Base-by-base conservation (phyloP, 2,113 vertebrate species). In the Erinaceus europaeus region DNA sequence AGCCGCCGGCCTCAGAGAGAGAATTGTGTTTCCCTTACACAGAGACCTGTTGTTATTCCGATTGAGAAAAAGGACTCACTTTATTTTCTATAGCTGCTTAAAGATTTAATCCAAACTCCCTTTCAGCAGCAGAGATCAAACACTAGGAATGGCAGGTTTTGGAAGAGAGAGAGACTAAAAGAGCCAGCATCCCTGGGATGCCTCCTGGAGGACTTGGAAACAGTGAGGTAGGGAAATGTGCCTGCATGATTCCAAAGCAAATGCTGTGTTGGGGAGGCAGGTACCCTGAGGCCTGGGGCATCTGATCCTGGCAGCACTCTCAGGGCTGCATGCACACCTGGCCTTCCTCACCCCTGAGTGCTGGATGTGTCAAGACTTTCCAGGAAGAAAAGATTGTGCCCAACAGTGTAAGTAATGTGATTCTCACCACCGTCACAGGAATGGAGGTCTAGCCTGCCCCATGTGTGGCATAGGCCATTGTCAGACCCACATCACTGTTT, bases 51-150 rank as follows among this genome's bases (percentile, higher is more conserved):
- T 89, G 83, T 90, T 89, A 67, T 83, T 71, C 50, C 42, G 84
- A 29, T 74, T 50, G 2, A 62, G 93, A 90, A 44, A 72, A 72
- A 71, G 36, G 5, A 32, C 57, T 94, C 88, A 10, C 64, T 93
- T 95, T 88, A 81, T 94, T 96, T 95, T 84, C 46, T 87, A 34
- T 75, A 81, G 79, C 82, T 87, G 72, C 76, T 92, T 93, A 89
- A 94, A 93, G 86, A 91, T 40, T 96, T 94, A 95, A 90, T 92
- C 50, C 44, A 84, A 57, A 83, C 29, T 65, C 86, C 10, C 44
- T 93, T 94, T 95, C 64, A 76, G 40, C 36, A 20, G 18, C 40
- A 38, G 59, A 78, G 48, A 86, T 81, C 5, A 89, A 69, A 53
- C 90, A 61, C 57, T 75, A 25, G 52, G 84, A 91, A 81, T 68